Percentiles rank a stretch among this genome's conserved stretches.
Evolutionary conservation across 2,113 vertebrate species (phyloP).

Genomic region (Pardalotus punctatus): DNA sequence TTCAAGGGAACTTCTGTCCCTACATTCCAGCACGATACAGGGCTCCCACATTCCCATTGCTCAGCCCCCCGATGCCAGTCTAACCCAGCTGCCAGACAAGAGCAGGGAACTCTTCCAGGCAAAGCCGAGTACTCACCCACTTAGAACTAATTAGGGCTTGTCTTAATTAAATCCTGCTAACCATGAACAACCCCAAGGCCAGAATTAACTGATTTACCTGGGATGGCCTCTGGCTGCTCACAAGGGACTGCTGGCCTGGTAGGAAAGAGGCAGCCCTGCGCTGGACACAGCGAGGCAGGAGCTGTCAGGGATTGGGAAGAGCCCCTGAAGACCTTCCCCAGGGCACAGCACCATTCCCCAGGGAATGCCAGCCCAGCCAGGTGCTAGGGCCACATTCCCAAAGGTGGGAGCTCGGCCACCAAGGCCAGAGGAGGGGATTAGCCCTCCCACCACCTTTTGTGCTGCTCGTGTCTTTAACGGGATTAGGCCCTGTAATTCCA

Average conservation of each 20-base stretch:
- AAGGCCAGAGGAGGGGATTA: not conserved
- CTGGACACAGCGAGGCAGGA: not conserved
- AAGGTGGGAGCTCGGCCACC: not conserved
- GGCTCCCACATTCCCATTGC: not conserved
- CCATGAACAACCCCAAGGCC: not conserved
- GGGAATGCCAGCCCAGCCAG: not conserved
- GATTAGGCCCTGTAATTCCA: not conserved
- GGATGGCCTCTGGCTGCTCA: not conserved
- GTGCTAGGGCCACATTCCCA: accelerated
- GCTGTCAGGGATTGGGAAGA: not conserved
- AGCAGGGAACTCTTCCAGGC: constrained; percentile 10
- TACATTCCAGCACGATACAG: accelerated
- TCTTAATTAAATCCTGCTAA: constrained; percentile 61
- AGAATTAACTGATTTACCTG: constrained; percentile 18
- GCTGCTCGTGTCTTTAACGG: not conserved
- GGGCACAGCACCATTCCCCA: accelerated
- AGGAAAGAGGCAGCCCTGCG: accelerated
- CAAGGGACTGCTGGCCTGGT: accelerated
- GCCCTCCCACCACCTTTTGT: not conserved
- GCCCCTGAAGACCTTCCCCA: not conserved
- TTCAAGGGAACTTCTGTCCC: not conserved
- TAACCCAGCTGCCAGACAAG: not conserved
- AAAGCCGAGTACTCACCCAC: not conserved
- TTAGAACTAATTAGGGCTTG: constrained; percentile 37
- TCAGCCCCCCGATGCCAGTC: accelerated